Evolutionary conservation across 2,888 invertebrate species (phyloP), one percentile per base, ranked within the genome.

Genomic region (Dasysyrphus tricinctus): DNA sequence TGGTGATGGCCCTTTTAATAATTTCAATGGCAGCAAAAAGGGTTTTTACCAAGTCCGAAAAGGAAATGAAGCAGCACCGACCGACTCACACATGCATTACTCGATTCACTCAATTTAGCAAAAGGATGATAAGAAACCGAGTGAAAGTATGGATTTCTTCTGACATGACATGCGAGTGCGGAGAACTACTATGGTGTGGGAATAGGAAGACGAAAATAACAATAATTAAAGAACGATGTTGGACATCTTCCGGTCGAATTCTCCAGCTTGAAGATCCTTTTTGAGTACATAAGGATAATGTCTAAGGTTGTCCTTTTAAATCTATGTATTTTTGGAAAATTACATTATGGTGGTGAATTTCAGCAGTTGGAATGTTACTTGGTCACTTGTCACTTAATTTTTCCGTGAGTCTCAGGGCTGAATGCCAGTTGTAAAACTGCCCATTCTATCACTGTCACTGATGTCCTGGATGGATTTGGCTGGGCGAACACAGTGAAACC

Each of bases 211-310:
- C 54, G 65, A 74, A 56, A 80, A 80, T 73, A 85, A 80, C 73
- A 85, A 85, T 77, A 85, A 85, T 85, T 80, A 80, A 80, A 80
- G 84, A 59, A 65, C 67, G 59, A 76, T 84, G 77, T 81, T 70
- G 74, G 81, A 81, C 67, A 77, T 73, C 70, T 73, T 77, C 73
- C 74, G 78, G 78, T 73, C 34, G 39, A 74, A 51, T 73, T 78
- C 67, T 34, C n/a, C 67, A 49, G 59, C 70, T 56, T 44, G 11
- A 69, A 69, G 80, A 80, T 80, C 67, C 74, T 70, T 73, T 44
- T 42, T 37, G 42, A 24, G 37, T 49, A 76, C 47, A 49, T 56
- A 57, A 76, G 19, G 19, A 70, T 65, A 65, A 51, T 57, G 74
- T 67, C 56, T 67, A 34, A 67, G 34, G 54, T 54, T 69, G 69